Percentiles rank a stretch among this genome's conserved stretches.
phyloP scores from a whole-genome alignment of 2,888 invertebrate genomes.

The Hartigia nigra region DNA sequence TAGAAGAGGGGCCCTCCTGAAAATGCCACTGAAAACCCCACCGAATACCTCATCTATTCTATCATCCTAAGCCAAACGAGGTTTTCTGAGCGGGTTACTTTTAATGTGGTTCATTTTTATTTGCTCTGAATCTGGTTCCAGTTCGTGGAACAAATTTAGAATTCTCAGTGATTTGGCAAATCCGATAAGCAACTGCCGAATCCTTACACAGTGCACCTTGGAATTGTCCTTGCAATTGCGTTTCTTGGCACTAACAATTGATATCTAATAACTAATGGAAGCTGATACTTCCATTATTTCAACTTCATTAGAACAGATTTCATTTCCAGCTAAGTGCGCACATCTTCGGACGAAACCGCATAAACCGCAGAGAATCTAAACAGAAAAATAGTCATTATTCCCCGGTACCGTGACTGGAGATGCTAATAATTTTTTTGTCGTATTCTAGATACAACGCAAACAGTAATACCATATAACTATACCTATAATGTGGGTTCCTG shows the following conservation, averaged over 20 bases:
- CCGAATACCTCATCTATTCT: neutral
- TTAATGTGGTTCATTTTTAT: neutral
- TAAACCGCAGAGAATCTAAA: neutral
- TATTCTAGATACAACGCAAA: neutral
- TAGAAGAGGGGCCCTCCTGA: constrained; percentile 41
- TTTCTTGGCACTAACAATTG: neutral
- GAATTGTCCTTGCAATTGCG: neutral
- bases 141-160: neutral
- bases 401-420: neutral
- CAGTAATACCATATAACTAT: neutral
- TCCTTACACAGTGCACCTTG: neutral
- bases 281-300: neutral
- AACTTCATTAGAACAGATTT: neutral
- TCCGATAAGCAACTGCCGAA: neutral
- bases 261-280: neutral
- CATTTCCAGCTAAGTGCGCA: neutral
- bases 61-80: neutral
- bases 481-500: neutral
- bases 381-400: neutral
- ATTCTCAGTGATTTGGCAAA: neutral
- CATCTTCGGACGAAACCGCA: neutral
- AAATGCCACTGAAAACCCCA: constrained; percentile 48
- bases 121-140: neutral
- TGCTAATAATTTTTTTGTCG: neutral
- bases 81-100: neutral